These are phyloP conservation scores for Cardiocondyla obscurior DNA, from an alignment of 1,140 invertebrate species.

Conservation along the genomic window DNA sequence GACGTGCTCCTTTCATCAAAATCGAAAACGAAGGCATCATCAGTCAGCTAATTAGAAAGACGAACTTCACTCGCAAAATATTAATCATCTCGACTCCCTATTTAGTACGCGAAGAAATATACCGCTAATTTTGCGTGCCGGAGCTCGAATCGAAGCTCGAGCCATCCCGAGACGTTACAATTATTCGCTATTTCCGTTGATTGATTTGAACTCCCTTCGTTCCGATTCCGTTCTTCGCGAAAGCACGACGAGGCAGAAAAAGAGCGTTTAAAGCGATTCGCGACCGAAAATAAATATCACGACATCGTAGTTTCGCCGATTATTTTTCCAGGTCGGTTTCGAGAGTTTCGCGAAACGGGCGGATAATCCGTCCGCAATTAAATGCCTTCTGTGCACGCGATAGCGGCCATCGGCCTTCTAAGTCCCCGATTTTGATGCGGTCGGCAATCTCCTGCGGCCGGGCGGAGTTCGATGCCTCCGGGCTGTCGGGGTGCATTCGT, in stretches of 20 bases:
- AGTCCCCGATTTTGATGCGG: slow-evolving; percentile 38
- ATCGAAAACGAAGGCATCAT: background rate
- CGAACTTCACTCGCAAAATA: background rate
- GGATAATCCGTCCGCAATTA: slow-evolving; percentile 23
- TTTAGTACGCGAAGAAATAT: background rate
- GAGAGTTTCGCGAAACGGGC: background rate
- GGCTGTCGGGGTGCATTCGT: slow-evolving; percentile 45
- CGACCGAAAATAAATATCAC: no score
- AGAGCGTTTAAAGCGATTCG: no score
- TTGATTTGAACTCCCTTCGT: background rate
- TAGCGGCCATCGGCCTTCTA: background rate
- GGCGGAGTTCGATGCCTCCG: slow-evolving; percentile 28
- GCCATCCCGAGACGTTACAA: background rate
- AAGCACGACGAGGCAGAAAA: background rate
- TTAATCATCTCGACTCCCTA: background rate
- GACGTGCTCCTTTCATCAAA: background rate
- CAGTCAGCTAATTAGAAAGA: no score
- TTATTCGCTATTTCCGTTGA: background rate
- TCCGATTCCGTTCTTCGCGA: background rate
- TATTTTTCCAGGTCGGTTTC: slow-evolving; percentile 21
- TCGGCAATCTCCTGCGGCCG: slow-evolving; percentile 29
- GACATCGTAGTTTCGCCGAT: background rate
- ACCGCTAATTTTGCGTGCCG: background rate
- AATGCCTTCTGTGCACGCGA: slow-evolving; percentile 36
- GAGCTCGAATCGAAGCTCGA: background rate